Percentiles rank a stretch among this genome's conserved stretches.
Evolutionary conservation across 2,888 invertebrate species (phyloP).

Genomic region (Koerneria pararmatus): DNA sequence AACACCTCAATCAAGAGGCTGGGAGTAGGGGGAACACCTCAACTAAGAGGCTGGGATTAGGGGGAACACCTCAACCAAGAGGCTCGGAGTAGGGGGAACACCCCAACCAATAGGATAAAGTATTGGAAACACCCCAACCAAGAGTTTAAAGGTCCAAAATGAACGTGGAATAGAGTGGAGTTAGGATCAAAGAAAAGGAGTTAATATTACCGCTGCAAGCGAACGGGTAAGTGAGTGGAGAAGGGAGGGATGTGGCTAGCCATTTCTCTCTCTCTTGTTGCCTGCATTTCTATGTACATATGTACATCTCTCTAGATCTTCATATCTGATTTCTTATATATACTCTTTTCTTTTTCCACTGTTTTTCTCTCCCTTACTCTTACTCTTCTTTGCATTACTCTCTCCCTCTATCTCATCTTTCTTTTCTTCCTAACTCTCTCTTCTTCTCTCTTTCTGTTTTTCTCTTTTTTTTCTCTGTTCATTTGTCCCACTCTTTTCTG

Average conservation of each 20-base stretch:
- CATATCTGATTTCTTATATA: too few relatives aligned
- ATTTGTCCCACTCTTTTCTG: neutral
- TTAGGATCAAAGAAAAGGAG: neutral
- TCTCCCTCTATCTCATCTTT: neutral
- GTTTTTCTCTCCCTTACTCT: neutral
- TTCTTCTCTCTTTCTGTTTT: neutral
- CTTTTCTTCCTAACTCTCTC: neutral
- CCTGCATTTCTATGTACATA: too few relatives aligned
- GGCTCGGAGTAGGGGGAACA: too few relatives aligned
- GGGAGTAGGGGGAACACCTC: too few relatives aligned
- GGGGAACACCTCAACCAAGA: too few relatives aligned
- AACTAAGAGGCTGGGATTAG: too few relatives aligned
- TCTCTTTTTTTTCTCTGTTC: slow-evolving; percentile 3
- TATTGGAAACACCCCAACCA: neutral
- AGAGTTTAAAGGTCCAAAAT: neutral
- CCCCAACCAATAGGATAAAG: too few relatives aligned
- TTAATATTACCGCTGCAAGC: neutral
- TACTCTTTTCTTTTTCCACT: neutral
- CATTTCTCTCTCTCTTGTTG: too few relatives aligned
- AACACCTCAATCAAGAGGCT: too few relatives aligned
- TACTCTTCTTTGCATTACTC: neutral
- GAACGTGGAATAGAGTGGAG: neutral
- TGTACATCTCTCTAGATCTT: too few relatives aligned
- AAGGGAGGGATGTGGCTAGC: neutral
- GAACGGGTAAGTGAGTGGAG: neutral